Evolutionary conservation across 1,140 invertebrate species (phyloP).

Genomic region (Bombus haemorrhoidalis): DNA sequence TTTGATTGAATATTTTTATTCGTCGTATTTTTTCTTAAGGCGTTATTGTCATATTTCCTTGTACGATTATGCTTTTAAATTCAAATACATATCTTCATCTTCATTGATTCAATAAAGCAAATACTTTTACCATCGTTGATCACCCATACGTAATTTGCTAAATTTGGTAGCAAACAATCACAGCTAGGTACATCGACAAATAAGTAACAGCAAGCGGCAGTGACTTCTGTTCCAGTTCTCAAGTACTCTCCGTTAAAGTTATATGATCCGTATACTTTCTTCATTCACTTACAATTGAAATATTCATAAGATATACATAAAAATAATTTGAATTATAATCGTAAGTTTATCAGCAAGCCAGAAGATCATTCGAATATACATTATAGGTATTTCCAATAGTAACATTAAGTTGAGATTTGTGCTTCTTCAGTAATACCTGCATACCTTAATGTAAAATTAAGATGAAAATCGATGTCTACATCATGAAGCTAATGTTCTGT

Average conservation of each 20-base stretch:
- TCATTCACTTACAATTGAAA: conserved; percentile 42
- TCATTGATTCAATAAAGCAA: conserved; percentile 35
- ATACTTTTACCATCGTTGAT: conserved; percentile 54
- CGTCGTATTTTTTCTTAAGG: conserved; percentile 8
- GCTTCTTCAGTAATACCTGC: conserved; percentile 17
- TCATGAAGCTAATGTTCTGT: neutral
- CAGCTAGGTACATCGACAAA: conserved; percentile 71
- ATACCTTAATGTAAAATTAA: conserved; percentile 24
- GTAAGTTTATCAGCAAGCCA: conserved; percentile 29
- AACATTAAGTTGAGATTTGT: conserved; percentile 18
- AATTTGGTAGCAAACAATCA: conserved; percentile 70
- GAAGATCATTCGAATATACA: conserved; percentile 45
- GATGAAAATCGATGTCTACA: neutral
- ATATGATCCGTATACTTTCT: conserved; percentile 42
- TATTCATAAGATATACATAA: conserved; percentile 52
- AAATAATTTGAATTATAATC: conserved; percentile 36
- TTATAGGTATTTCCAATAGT: conserved; percentile 4
- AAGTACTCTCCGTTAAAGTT: conserved; percentile 37
- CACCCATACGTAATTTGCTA: conserved; percentile 57
- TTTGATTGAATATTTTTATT: conserved; percentile 38
- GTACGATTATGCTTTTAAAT: conserved; percentile 33
- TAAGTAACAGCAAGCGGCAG: conserved; percentile 67
- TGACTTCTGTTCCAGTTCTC: conserved; percentile 56
- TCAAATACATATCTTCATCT: conserved; percentile 41
- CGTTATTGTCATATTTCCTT: conserved; percentile 64